Conservation (phyloP, 2,113 vertebrate genomes). For the Corapipo altera region DNA sequence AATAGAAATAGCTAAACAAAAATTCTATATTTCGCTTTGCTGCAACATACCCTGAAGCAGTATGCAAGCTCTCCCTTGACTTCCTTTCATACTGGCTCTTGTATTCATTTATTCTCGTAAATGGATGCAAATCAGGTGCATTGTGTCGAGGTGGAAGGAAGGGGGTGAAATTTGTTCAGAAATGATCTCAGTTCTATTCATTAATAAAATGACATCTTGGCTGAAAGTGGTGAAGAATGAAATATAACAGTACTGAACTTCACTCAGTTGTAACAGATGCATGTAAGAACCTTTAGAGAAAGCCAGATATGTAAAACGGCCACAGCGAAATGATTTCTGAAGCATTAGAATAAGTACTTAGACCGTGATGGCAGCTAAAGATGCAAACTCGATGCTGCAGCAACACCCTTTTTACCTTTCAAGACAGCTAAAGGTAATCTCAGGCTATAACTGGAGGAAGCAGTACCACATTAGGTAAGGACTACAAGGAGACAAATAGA, state of each 20-base stretch:
- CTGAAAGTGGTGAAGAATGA: conserved; percentile 72
- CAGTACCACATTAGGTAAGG: conserved; percentile 34
- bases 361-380: conserved; percentile 42
- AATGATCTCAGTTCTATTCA: conserved; percentile 79
- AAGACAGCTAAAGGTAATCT: conserved; percentile 45
- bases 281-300: conserved; percentile 60
- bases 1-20: conserved; percentile 40
- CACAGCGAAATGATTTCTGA: conserved; percentile 62
- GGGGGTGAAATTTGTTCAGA: conserved; percentile 76
- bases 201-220: conserved; percentile 79
- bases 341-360: conserved; percentile 59
- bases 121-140: conserved; percentile 80
- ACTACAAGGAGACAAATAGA: conserved; percentile 37
- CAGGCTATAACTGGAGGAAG: conserved; percentile 34
- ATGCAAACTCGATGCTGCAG: conserved; percentile 46
- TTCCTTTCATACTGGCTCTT: conserved; percentile 74
- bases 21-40: conserved; percentile 56
- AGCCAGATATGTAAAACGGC: conserved; percentile 63
- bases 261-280: conserved; percentile 69
- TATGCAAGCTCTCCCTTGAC: conserved; percentile 64
- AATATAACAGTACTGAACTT: conserved; percentile 73
- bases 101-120: conserved; percentile 77
- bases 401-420: conserved; percentile 48
- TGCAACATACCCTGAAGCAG: conserved; percentile 65
- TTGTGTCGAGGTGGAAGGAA: conserved; percentile 71